phyloP scores from a whole-genome alignment of 2,113 vertebrate genomes.

The Misgurnus mizolepis region DNA sequence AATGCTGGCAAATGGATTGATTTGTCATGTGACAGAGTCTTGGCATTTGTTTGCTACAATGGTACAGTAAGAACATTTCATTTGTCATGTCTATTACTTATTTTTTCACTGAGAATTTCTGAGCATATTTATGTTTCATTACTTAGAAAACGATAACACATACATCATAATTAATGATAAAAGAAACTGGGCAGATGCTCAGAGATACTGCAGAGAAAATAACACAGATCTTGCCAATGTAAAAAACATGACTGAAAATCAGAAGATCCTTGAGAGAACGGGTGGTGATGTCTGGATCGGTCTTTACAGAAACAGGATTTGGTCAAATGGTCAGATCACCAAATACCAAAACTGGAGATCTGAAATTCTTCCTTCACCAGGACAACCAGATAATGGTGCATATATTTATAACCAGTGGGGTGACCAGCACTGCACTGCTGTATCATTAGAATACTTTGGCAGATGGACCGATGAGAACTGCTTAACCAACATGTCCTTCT shows the following conservation, averaged over 20 bases:
- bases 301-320: conserved; percentile 38
- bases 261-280: background rate
- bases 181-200: conserved; percentile 34
- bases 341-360: conserved; percentile 37
- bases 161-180: background rate
- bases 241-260: conserved; percentile 40
- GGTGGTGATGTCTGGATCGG: conserved; percentile 29
- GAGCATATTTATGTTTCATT: too few species aligned
- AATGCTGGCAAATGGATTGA: conserved; percentile 5
- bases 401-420: background rate
- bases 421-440: conserved; percentile 18
- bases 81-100: too few species aligned
- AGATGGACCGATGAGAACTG: conserved; percentile 47
- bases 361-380: background rate
- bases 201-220: conserved; percentile 34
- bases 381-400: conserved; percentile 39
- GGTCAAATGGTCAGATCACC: conserved; percentile 5
- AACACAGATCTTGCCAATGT: conserved; percentile 41
- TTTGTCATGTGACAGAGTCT: background rate
- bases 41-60: conserved; percentile 28
- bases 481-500: background rate
- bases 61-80: conserved; percentile 11
- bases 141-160: background rate
- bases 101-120: too few species aligned
- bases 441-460: conserved; percentile 7